phyloP scores from a whole-genome alignment of 2,113 vertebrate species.

The Glaucomys volans region DNA sequence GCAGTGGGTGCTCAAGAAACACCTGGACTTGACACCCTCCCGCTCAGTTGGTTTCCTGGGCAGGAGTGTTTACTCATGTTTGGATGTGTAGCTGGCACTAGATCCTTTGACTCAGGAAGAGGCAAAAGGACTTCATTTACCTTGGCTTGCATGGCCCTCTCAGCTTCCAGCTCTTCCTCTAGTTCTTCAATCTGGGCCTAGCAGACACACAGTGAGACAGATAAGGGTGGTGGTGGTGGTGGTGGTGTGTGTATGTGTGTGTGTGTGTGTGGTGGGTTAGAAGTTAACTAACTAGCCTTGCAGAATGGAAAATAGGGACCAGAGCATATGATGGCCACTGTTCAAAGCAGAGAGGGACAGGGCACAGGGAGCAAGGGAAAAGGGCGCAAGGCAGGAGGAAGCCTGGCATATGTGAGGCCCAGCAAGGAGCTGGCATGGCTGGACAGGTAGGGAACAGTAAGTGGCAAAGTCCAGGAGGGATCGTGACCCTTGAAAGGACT shows the following conservation, averaged over 20 bases:
- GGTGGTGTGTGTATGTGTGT: too few species aligned
- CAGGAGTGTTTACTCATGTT: background rate
- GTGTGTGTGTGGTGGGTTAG: background rate
- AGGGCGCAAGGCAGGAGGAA: background rate
- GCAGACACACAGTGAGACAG: background rate
- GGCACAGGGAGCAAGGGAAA: background rate
- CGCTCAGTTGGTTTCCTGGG: background rate
- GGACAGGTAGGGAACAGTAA: background rate
- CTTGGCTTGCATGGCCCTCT: constrained; percentile 86
- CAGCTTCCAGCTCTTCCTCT: constrained; percentile 87
- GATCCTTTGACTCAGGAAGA: background rate
- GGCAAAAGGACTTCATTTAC: constrained; percentile 50
- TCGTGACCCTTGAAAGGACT: background rate
- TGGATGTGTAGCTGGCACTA: background rate
- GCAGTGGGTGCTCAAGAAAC: background rate
- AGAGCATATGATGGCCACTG: background rate
- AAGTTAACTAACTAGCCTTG: background rate
- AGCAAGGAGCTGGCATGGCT: background rate
- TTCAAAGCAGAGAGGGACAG: background rate
- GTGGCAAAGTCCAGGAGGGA: background rate
- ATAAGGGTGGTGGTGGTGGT: too few species aligned
- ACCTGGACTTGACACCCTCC: background rate
- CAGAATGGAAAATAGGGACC: background rate
- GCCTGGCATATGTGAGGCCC: background rate
- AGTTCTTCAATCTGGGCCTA: constrained; percentile 85